phyloP scores from a whole-genome alignment of 2,888 invertebrate genomes.

The Invenusta paracnida region DNA sequence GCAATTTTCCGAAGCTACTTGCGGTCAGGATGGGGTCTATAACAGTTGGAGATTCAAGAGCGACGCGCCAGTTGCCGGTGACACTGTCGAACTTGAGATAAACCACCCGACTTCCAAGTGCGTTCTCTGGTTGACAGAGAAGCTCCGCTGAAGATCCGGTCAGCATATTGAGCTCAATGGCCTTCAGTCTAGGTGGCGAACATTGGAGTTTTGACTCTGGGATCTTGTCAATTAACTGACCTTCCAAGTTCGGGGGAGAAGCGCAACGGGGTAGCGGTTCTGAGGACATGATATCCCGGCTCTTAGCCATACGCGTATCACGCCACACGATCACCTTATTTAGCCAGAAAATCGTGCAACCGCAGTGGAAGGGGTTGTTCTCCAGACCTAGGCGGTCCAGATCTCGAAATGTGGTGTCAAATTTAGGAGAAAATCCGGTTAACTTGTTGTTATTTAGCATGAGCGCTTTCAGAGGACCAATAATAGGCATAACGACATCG shows the following conservation, averaged over 20 bases:
- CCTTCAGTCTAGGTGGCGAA: neutral
- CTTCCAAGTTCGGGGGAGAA: neutral
- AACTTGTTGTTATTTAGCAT: neutral
- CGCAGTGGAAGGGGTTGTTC: neutral
- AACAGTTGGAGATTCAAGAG: neutral
- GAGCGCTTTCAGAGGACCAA: neutral
- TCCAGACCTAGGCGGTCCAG: neutral
- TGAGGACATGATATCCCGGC: neutral
- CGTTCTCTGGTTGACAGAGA: neutral
- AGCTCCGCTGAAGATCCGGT: neutral
- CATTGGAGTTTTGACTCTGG: neutral
- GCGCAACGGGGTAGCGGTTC: neutral
- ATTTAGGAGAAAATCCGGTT: neutral
- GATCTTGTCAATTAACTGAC: neutral
- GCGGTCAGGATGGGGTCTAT: too few species aligned
- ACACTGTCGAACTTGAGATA: neutral
- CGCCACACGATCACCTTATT: neutral
- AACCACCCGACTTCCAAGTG: neutral
- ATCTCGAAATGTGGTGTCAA: neutral
- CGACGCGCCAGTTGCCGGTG: neutral
- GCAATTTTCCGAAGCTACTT: too few species aligned
- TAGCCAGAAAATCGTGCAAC: neutral
- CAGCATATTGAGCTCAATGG: neutral
- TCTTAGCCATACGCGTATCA: neutral
- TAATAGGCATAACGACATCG: neutral